Conservation (phyloP, 2,113 vertebrate species). For the Paracyprichromis sp. region DNA sequence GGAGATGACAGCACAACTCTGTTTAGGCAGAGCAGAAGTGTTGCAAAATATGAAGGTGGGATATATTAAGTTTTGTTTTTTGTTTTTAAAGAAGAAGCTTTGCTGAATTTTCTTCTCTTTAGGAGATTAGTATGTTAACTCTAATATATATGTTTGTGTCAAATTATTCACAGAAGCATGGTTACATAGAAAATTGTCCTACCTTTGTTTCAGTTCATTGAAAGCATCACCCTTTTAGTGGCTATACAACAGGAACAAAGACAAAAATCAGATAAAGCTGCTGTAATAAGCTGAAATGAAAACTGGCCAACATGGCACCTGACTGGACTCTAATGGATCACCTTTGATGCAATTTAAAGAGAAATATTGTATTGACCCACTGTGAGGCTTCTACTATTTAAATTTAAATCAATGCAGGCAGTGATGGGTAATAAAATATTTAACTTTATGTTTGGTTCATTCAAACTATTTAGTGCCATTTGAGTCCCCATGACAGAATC, state of each 20-base stretch:
- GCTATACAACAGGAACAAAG: not conserved
- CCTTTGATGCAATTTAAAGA: not conserved
- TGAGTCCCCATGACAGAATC: not conserved
- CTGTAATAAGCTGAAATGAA: not conserved
- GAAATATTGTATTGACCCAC: not conserved
- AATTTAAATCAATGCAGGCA: not conserved
- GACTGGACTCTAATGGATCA: not conserved
- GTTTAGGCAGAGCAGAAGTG: not conserved
- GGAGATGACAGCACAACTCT: not conserved
- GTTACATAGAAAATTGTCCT: not conserved
- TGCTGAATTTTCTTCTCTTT: not conserved
- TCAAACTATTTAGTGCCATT: not conserved
- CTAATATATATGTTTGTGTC: not conserved
- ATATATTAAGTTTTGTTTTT: accelerated
- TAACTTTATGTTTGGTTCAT: not conserved
- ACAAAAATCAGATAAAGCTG: not conserved
- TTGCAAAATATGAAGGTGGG: not conserved
- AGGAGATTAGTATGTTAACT: not conserved
- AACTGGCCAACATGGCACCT: not conserved
- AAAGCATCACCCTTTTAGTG: not conserved
- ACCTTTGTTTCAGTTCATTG: not conserved
- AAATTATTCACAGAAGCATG: not conserved
- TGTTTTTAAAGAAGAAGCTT: not conserved
- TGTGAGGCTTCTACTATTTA: not conserved
- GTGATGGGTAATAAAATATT: not conserved